Percentiles rank a stretch among this genome's conserved stretches.
Conservation (phyloP, 2,113 vertebrate species). For the Marcusenius ussheri region DNA sequence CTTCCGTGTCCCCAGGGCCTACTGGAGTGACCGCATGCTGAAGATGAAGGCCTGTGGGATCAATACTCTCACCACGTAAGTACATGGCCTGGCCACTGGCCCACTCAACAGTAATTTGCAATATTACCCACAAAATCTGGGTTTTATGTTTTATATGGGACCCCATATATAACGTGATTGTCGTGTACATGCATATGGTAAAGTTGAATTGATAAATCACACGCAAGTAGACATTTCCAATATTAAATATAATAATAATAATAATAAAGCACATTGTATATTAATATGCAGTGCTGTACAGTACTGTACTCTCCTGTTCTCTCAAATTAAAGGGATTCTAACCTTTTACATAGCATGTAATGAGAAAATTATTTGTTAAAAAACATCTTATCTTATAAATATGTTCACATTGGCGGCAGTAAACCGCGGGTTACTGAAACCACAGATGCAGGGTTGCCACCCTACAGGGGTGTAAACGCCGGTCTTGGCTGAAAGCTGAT, state of each 20-base stretch:
- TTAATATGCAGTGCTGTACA: not conserved
- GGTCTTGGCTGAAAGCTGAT: not conserved
- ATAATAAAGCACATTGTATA: not conserved
- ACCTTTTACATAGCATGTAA: not conserved
- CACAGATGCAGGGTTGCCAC: not conserved
- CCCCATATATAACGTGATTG: not conserved
- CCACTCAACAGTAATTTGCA: not conserved
- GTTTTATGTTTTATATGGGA: not conserved
- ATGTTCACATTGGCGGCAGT: not conserved
- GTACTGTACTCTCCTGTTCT: not conserved
- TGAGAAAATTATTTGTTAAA: not conserved
- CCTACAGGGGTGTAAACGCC: not conserved
- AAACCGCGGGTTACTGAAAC: not conserved
- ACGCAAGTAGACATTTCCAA: not conserved
- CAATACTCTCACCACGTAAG: conserved; percentile 87
- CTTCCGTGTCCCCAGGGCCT: conserved; percentile 72
- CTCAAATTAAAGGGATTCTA: not conserved
- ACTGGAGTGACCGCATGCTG: conserved; percentile 78
- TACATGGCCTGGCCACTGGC: not conserved
- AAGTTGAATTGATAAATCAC: not conserved
- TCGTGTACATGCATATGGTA: not conserved
- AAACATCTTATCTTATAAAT: not conserved
- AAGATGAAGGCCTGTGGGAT: conserved; percentile 70
- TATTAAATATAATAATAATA: not conserved
- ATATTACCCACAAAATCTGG: not conserved